Base-by-base conservation (phyloP, 2,113 vertebrate species). In the Gasterosteus nipponicus region DNA sequence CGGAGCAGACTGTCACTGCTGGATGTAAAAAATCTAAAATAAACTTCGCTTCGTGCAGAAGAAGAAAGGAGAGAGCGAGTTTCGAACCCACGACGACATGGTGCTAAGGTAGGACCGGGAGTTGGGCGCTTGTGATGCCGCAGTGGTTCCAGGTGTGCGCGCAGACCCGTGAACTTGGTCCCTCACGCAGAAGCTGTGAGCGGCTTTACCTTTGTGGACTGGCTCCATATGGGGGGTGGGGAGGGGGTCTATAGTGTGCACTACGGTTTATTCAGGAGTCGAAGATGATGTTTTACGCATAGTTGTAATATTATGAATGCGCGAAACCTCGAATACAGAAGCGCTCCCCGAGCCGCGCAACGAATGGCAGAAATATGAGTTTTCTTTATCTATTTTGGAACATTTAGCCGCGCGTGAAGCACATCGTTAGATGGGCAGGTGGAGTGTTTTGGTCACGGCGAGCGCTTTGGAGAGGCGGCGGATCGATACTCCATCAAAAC, bases 51-150 rank as follows among this genome's bases (percentile, higher is more conserved):
- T 74, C 41, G 42, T 3, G 2, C 26, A 61, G 51, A 69, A 69
- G 42, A 66, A 69, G 74, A 73, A 69, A 63, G 75, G 84, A 83
- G 76, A 89, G 73, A 77, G 78, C 22, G 86, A 86, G 84, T 89
- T 93, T 78, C 59, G 78, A 80, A 89, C 56, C 83, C 82, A 29
- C 75, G 33, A 60, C 81, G 83, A 77, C 64, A 94, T 92, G 92
- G 79, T 92, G 91, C 85, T 81, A 92, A 93, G 93, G 93, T 94
- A 92, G 92, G 93, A 49, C 60, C n/a, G 70, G 2, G 82, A 87
- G 68, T 87, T 84, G 66, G 26, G 65, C 70, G 73, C 5, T 41
- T 53, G 65, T 81, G 71, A 76, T 88, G 88, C 91, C 81, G 89
- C 89, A 91, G 91, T 89, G 86, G 84, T 87, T 90, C 77, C 87